Evolutionary conservation across 2,797 vertebrate genomes (phyloP), one percentile per base, ranked within the genome.

Genomic region (Catharus ustulatus): DNA sequence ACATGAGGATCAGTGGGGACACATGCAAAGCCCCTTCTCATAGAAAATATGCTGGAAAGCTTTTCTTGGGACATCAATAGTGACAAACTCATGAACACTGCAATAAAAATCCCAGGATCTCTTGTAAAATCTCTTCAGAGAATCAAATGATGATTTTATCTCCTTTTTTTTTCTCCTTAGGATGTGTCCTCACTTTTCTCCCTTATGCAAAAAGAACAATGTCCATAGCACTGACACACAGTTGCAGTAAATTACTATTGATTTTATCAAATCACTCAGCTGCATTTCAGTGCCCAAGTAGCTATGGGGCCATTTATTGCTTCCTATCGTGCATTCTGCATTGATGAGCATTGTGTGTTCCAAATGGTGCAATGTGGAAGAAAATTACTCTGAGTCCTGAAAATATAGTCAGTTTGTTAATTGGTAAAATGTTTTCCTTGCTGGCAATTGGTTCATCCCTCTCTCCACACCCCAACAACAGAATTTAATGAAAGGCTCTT

Each of bases 221-320:
- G n/a, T 24, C 43, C 49, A 15, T 14, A 45, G 38, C 51, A 66
- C 36, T 68, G 78, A 64, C 75, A 64, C 14, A 30, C 4, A 15
- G 30, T 38, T 82, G 54, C 61, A 84, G 73, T 83, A 78, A 94
- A 93, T 91, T 73, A 36, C 59, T 86, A 76, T 89, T 69, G 92
- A 95, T 78, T 95, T 91, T 69, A 88, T 76, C 54, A 87, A 87
- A 83, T 85, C 2, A 2, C 23, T 90, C 29, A 36, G 66, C 76
- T 92, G 62, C 66, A 86, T 95, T 89, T 94, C 32, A 38, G 66
- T 72, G 66, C 54, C 78, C 68, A 75, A 77, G 62, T 46, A 83
- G 45, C 63, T 73, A 11, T 1, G 1, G 32, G 34, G 34, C 10
- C 58, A 69, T 91, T 95, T 91, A 91, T 68, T 89, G 49, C 43